Conservation (phyloP, 1,140 invertebrate genomes). For the Limonius californicus region DNA sequence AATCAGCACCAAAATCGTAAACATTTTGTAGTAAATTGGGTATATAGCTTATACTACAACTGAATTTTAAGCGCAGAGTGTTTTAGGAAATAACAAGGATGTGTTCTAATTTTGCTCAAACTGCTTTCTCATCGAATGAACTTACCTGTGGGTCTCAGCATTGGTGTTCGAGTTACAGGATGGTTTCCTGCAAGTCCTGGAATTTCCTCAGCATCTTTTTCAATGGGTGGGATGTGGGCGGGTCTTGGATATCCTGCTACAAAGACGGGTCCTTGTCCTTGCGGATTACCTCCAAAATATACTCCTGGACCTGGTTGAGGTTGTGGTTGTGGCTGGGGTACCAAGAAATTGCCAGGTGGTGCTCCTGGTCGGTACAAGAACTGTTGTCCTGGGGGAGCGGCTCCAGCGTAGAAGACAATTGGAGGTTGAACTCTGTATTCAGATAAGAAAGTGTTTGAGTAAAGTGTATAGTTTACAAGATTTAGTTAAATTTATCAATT, state of each 20-base stretch:
- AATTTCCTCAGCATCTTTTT: constrained; percentile 45
- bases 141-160: not conserved
- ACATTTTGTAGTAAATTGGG: too few relatives aligned
- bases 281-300: constrained; percentile 28
- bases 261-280: constrained; percentile 24
- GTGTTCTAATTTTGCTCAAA: too few relatives aligned
- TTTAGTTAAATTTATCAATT: too few relatives aligned
- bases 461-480: too few relatives aligned
- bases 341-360: constrained; percentile 41
- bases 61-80: too few relatives aligned
- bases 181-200: constrained; percentile 30
- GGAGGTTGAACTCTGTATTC: constrained; percentile 42
- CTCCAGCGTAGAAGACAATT: constrained; percentile 35
- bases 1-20: too few relatives aligned
- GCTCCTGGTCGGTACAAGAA: constrained; percentile 41
- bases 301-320: constrained; percentile 31
- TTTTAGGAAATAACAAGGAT: too few relatives aligned
- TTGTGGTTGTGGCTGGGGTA: constrained; percentile 35
- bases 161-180: not conserved
- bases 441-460: too few relatives aligned
- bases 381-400: constrained; percentile 36
- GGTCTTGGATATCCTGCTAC: constrained; percentile 38
- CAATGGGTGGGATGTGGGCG: constrained; percentile 41
- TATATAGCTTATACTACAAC: too few relatives aligned
- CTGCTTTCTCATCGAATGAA: too few relatives aligned